Evolutionary conservation across 2,113 vertebrate species (phyloP).

Genomic region (Puma concolor): DNA sequence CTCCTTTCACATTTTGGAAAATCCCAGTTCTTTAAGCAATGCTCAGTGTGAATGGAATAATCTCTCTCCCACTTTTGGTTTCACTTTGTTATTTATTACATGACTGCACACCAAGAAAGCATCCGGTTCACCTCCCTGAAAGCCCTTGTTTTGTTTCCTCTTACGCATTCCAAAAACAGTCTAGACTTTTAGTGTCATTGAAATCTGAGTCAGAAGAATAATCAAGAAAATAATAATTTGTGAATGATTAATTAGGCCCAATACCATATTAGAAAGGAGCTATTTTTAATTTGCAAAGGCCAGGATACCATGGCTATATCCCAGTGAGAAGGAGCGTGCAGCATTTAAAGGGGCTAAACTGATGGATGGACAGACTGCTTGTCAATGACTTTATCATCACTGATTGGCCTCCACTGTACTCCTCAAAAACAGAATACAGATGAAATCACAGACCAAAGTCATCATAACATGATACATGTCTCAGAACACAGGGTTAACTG

Average conservation of each 20-base stretch:
- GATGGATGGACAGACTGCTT: constrained; percentile 47
- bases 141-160: constrained; percentile 55
- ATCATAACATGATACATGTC: background rate
- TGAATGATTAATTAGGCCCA: constrained; percentile 84
- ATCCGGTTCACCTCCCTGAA: constrained; percentile 55
- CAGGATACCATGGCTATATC: constrained; percentile 59
- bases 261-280: constrained; percentile 71
- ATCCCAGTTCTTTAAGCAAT: background rate
- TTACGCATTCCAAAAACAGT: constrained; percentile 77
- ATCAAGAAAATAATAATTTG: constrained; percentile 85
- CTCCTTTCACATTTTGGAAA: background rate
- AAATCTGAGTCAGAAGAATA: constrained; percentile 81
- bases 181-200: constrained; percentile 75
- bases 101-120: background rate
- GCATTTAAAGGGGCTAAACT: constrained; percentile 72
- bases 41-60: background rate
- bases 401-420: background rate
- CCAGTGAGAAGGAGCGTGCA: constrained; percentile 39
- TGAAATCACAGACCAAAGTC: background rate
- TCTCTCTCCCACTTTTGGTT: background rate
- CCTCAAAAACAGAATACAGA: background rate
- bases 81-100: background rate
- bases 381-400: background rate
- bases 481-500: background rate
- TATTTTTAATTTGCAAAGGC: constrained; percentile 80